These are phyloP conservation scores for Blastobasis adustella DNA, from an alignment of 2,888 invertebrate genomes.

Conservation along the genomic window DNA sequence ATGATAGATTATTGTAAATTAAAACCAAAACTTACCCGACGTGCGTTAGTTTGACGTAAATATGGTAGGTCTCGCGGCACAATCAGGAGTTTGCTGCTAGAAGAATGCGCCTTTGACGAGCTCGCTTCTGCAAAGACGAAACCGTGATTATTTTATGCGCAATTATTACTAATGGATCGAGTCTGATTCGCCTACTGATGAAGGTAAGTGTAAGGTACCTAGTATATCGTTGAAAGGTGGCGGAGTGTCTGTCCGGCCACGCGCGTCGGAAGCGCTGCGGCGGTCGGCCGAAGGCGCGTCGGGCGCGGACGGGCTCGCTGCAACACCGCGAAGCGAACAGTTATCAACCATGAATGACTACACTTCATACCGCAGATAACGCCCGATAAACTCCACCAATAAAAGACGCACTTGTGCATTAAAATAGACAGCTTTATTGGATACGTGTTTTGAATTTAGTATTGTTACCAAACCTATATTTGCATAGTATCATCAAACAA, in stretches of 20 bases:
- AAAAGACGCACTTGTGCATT: slow-evolving; percentile 13
- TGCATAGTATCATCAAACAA: background rate
- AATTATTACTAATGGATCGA: too few relatives aligned
- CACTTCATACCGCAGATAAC: slow-evolving; percentile 57
- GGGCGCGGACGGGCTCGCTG: slow-evolving; percentile 48
- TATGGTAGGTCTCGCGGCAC: slow-evolving; percentile 68
- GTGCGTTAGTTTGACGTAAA: slow-evolving; percentile 70
- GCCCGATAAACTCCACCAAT: slow-evolving; percentile 42
- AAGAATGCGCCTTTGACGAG: slow-evolving; percentile 50
- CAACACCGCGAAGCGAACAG: slow-evolving; percentile 34
- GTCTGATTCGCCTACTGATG: too few relatives aligned
- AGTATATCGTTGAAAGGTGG: slow-evolving; percentile 52
- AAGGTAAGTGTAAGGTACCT: slow-evolving; percentile 30
- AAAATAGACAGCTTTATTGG: background rate
- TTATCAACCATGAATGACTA: slow-evolving; percentile 51
- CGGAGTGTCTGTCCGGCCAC: slow-evolving; percentile 42
- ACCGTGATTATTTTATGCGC: too few relatives aligned
- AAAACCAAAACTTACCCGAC: slow-evolving; percentile 46
- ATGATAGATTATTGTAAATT: background rate
- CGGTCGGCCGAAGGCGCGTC: slow-evolving; percentile 38
- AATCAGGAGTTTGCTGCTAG: slow-evolving; percentile 60
- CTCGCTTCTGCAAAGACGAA: slow-evolving; percentile 49
- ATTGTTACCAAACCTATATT: background rate
- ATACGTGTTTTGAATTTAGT: background rate
- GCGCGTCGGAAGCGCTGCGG: slow-evolving; percentile 37